A percentile compares a stretch with the other conserved stretches of the same genome.
Evolutionary conservation across 2,113 vertebrate species (phyloP).

Genomic region (Suricata suricatta): DNA sequence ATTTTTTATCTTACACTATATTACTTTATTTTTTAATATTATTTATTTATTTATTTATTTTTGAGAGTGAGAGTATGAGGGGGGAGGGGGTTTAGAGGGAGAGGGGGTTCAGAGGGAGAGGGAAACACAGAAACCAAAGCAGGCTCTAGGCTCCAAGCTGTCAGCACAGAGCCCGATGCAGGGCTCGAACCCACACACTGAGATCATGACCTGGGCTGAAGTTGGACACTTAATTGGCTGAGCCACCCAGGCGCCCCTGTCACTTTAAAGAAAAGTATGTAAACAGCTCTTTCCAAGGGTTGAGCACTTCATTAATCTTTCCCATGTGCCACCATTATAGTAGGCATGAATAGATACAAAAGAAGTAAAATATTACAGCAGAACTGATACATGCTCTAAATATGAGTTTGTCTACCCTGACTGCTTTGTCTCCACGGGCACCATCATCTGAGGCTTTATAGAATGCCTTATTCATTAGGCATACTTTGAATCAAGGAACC

Average conservation of each 20-base stretch:
- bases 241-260: neutral
- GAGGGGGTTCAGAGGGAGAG: too few species aligned
- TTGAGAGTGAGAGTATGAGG: too few species aligned
- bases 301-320: neutral
- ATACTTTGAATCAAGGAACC: neutral
- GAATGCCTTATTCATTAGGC: neutral
- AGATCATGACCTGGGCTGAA: too few species aligned
- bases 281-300: neutral
- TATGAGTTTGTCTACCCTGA: neutral
- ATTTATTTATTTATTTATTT: too few species aligned
- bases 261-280: neutral
- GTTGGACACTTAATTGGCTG: too few species aligned
- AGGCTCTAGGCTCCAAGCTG: too few species aligned
- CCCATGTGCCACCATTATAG: neutral
- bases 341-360: neutral
- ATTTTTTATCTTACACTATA: neutral
- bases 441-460: neutral
- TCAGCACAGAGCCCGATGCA: too few species aligned
- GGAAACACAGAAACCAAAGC: too few species aligned
- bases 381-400: neutral
- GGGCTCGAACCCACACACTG: too few species aligned
- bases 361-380: neutral
- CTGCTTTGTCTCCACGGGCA: neutral
- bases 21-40: neutral
- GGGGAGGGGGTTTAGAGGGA: too few species aligned